Evolutionary conservation across 2,888 invertebrate species (phyloP).

Genomic region (Acleris literana): DNA sequence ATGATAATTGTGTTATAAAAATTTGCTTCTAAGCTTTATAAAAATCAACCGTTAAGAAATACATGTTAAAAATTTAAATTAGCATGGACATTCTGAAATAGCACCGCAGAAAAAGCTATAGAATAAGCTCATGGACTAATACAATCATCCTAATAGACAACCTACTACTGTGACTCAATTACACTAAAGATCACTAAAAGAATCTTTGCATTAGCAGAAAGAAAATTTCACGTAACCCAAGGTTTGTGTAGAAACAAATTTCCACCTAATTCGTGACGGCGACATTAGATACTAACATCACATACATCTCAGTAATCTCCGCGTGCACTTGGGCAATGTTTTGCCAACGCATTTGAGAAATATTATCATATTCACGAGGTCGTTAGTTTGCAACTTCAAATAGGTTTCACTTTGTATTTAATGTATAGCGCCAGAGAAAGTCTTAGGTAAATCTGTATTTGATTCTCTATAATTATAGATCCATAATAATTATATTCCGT

Average conservation of each 20-base stretch:
- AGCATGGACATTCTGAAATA: no score
- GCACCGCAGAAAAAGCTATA: no score
- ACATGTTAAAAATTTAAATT: no score
- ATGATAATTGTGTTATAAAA: no score
- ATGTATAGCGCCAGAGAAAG: constrained; percentile 17
- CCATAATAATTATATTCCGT: no score
- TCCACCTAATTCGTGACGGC: constrained; percentile 26
- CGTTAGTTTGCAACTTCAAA: constrained; percentile 30
- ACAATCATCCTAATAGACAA: no score
- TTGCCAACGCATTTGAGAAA: constrained; percentile 28
- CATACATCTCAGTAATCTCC: constrained; percentile 17
- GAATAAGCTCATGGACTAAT: no score
- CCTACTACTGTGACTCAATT: no score
- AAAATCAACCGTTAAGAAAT: no score
- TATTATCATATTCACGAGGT: constrained; percentile 35
- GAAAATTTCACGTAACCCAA: constrained; percentile 22
- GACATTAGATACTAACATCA: constrained; percentile 30
- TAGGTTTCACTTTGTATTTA: constrained; percentile 15
- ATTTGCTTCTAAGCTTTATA: no score
- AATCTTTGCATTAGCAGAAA: neutral
- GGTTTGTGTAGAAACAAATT: constrained; percentile 22
- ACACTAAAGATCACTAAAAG: no score
- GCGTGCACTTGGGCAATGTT: constrained; percentile 26
- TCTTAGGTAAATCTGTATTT: neutral
- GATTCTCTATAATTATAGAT: no score